Base-by-base conservation (phyloP, 2,888 invertebrate genomes). In the Drosophila multiciliata region DNA sequence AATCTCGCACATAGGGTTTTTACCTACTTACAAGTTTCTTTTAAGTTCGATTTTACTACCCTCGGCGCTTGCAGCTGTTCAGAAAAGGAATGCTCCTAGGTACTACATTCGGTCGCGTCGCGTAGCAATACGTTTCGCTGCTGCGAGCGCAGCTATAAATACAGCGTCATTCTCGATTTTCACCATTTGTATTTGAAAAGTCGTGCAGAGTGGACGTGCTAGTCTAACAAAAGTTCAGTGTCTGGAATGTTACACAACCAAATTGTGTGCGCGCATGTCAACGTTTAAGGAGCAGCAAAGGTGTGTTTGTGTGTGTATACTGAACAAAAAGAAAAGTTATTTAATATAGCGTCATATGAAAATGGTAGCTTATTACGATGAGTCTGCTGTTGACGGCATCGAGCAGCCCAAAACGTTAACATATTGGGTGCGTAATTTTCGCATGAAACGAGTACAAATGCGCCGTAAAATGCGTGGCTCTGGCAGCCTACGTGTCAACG, bases 341-440 rank as follows among this genome's bases (percentile, higher is more conserved):
- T 32, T 53, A 45, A 50, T 7, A 70, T 50, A 65, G 53, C 66
- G 53, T 61, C 49, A 35, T 66, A 29, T 40, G 69, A 83, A 83
- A 69, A 89, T 91, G 91, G 81, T 85, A 69, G 84, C 85, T 26
- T 82, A 74, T 68, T 76, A 73, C 42, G 79, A 89, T 57, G 79
- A 86, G 55, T 83, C 67, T 36, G 23, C 23, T 45, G 26, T 45
- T 23, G 84, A 90, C 36, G 80, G 76, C 54, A 54, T 64, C 40
- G 78, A 78, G 45, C 87, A 88, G 66, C 90, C 90, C 23, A 89
- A 90, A 78, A 92, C 92, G 1, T 77, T 92, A 23, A 82, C 86
- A 36, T 93, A 94, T 86, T 95, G 95, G 95, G 95, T 95, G 68
- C 93, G 92, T 52, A 93, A 93, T 91, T 94, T 95, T 69, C 94